Evolutionary conservation across 2,888 invertebrate species (phyloP), one percentile per base, ranked within the genome.

Genomic region (Acronicta leporina): DNA sequence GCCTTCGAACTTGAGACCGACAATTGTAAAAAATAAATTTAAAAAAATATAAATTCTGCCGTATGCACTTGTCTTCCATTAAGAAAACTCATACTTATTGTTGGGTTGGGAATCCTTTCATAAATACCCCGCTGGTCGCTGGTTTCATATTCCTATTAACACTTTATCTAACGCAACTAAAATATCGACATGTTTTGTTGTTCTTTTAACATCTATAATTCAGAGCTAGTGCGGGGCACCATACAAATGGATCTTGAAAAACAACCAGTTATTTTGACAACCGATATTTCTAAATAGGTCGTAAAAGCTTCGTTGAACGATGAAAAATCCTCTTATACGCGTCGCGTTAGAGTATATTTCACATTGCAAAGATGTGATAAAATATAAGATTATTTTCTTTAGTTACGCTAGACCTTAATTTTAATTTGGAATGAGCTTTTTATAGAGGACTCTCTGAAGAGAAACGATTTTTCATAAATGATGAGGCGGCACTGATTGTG

Each of bases 371-470:
- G 5, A 8, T 42, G 8, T 43, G 61, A 73, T 76, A 79, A 87
- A 85, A 87, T 87, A 83, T 81, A 82, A 82, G 83, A 85, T 85
- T 80, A 69, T 89, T 83, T 87, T 85, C 86, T 84, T 88, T 84
- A 82, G 89, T 85, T 85, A 88, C 84, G 89, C 88, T 91, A 93
- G 92, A 92, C 92, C 92, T 94, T 92, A 93, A 93, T 94, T 94
- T 94, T 94, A 94, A 94, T 94, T 94, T 92, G 84, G 86, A 92
- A 93, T 92, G 89, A 92, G 91, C 88, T 94, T 94, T 94, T 94
- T 94, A 92, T 92, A 92, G 92, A 90, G 86, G 85, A 88, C 85
- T 91, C 82, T 88, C 82, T 87, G 87, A 85, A 86, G 87, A 92
- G 90, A 86, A 92, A 88, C 92, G 85, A 92, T 94, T 92, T 93